Base-by-base conservation (phyloP, 2,888 invertebrate genomes). In the Hirtodrosophila duncani region DNA sequence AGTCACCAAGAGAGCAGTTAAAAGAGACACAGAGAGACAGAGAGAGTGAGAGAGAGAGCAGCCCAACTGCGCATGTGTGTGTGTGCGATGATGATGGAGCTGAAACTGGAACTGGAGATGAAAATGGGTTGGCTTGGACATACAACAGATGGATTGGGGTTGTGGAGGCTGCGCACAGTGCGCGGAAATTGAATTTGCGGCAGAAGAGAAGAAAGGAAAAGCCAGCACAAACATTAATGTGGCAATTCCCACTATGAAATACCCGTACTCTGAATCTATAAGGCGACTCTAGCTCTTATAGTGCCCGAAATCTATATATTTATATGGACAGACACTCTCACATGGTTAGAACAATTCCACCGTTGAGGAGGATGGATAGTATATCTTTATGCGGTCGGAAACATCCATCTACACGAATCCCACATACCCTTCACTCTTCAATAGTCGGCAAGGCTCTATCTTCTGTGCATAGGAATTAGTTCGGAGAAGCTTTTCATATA, bases 181-280 rank as follows among this genome's bases (percentile, higher is more conserved):
- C 71, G 67, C 81, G 82, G 82, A 75, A 75, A 75, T 75, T 75
- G 68, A 75, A 81, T 75, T 75, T 75, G 82, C 50, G 82, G 80
- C 77, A 63, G 39, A 57, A 57, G n/a, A 51, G 46, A 52, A 33
- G 49, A 51, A 30, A 52, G 21, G 16, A 39, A 26, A 21, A 45
- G 37, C 37, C 44, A 45, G 1, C 3, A 29, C 13, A 11, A 14
- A 3, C 11, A 2, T 13, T 16, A 29, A 14, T 11, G 6, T n/a
- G 11, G 24, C 34, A 49, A 36, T 17, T 29, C 13, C 42, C 36
- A 36, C 36, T 30, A 33, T 24, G 26, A 51, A 27, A 31, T 16
- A n/a, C n/a, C n/a, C n/a, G n/a, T n/a, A n/a, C n/a, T n/a, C n/a
- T n/a, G n/a, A n/a, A n/a, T n/a, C n/a, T n/a, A n/a, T n/a, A n/a